Conservation (phyloP, 2,113 vertebrate species). For the Beaufortia kweichowensis region DNA sequence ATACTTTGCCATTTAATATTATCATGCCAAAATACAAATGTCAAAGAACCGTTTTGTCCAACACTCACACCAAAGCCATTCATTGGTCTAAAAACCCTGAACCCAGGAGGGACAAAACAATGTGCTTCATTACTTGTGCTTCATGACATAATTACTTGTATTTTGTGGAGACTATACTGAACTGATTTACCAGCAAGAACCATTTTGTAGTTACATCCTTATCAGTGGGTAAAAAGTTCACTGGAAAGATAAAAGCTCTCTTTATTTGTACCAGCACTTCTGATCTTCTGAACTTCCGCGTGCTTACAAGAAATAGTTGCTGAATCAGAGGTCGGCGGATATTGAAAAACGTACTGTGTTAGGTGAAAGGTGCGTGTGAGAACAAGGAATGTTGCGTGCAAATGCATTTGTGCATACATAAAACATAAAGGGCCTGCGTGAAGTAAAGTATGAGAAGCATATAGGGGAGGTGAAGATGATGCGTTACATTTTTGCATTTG, state of each 20-base stretch:
- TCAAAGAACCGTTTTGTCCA: background rate
- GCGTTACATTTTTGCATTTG: no score
- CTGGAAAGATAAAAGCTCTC: background rate
- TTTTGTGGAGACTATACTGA: background rate
- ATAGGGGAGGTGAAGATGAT: no score
- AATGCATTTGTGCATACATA: background rate
- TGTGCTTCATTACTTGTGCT: background rate
- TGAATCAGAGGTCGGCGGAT: background rate
- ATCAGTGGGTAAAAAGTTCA: background rate
- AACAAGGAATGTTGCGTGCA: background rate
- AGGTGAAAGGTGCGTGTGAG: background rate
- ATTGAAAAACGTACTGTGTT: background rate
- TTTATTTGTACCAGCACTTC: background rate
- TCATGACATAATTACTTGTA: background rate
- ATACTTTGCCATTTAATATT: no score
- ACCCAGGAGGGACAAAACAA: background rate
- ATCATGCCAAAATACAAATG: no score
- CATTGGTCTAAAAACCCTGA: background rate
- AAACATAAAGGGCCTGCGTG: no score
- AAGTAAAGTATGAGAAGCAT: no score
- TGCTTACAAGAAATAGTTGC: background rate
- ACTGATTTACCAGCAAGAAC: background rate
- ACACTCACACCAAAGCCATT: background rate
- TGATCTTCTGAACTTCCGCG: background rate
- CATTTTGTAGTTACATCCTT: constrained; percentile 18